A percentile compares a stretch with the other conserved stretches of the same genome.
These are phyloP conservation scores for Himantopus leucocephalus DNA, from an alignment of 2,113 vertebrate species.

Conservation along the genomic window DNA sequence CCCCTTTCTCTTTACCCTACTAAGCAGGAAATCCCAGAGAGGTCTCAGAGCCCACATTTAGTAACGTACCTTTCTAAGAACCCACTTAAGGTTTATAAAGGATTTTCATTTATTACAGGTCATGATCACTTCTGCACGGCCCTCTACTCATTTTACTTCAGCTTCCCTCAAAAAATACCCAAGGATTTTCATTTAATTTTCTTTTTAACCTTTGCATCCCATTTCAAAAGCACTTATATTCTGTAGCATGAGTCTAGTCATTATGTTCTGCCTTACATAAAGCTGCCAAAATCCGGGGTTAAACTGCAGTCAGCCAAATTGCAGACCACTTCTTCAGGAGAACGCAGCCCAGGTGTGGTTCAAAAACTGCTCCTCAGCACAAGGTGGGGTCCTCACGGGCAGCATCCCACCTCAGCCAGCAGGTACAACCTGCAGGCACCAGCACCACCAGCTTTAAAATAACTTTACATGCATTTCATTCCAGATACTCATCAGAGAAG, in stretches of 20 bases:
- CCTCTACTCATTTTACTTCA: background rate
- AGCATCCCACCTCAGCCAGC: background rate
- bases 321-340: background rate
- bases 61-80: background rate
- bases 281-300: slow-evolving; percentile 2
- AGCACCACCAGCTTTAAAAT: background rate
- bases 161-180: background rate
- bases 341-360: background rate
- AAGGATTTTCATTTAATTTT: background rate
- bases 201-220: background rate
- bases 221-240: background rate
- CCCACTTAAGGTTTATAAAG: background rate
- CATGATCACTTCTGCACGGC: accelerated
- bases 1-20: background rate
- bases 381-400: background rate
- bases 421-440: background rate
- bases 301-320: slow-evolving; percentile 1
- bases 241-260: background rate
- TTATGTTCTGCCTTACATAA: background rate
- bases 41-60: background rate
- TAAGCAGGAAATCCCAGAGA: background rate
- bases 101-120: background rate
- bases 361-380: background rate
- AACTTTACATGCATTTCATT: background rate
- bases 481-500: background rate